Evolutionary conservation across 2,797 vertebrate genomes (phyloP), one percentile per base, ranked within the genome.

Genomic region (Darevskia mixta): DNA sequence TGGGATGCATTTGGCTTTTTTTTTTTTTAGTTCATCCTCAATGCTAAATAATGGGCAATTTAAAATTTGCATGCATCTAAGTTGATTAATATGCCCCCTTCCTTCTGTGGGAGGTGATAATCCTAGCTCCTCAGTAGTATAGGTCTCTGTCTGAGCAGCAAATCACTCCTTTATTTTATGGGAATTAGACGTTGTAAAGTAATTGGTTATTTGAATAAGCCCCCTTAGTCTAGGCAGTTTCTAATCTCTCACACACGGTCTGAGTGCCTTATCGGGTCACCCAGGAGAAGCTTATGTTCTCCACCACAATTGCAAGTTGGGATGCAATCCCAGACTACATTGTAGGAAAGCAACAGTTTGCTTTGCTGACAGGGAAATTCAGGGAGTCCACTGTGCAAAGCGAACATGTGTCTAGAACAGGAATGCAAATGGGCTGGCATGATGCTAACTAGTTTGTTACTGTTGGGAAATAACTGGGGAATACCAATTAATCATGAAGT

Each of bases 141-240:
- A 69, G 64, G 75, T 27, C 75, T 79, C 61, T 69, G 79, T 79
- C 61, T 79, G n/a, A 49, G 64, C n/a, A 79, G 64, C 43, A 86
- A 79, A 86, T 69, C 64, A 69, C 78, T 78, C 76, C 29, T 86
- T 86, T 86, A 79, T 86, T 86, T 86, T 86, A 69, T 79, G 64
- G 61, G 85, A 86, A 86, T 79, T 86, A 79, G 75, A 69, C 15
- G 15, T 79, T 86, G 85, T 55, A 49, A 45, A 86, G 64, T 79
- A 86, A 86, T 86, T 86, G 85, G 85, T 79, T 86, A 86, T 86
- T 86, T 79, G 43, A 86, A 79, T 86, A 86, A 86, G 7, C n/a
- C 41, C 76, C 85, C 61, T 79, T 55, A 27, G 75, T 79, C 85
- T 86, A 79, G 84, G 84, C 84, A 78, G 64, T 64, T 69, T 86